A percentile compares a stretch with the other conserved stretches of the same genome.
These are phyloP conservation scores for Gadopsis marmoratus DNA, from an alignment of 2,797 vertebrate genomes.

Conservation along the genomic window DNA sequence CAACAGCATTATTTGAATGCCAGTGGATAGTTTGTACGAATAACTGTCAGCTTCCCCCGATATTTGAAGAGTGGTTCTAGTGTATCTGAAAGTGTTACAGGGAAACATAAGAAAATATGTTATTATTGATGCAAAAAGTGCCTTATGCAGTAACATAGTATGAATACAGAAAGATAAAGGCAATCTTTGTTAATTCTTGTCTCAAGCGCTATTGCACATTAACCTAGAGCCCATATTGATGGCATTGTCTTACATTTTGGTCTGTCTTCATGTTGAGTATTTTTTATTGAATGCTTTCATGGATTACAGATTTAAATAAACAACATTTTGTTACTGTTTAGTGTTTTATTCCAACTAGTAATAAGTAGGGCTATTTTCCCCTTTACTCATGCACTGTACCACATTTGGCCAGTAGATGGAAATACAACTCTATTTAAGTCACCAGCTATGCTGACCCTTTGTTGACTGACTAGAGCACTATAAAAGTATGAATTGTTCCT, in stretches of 20 bases:
- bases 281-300: slow-evolving; percentile 63
- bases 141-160: slow-evolving; percentile 67
- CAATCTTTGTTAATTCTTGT: slow-evolving; percentile 46
- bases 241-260: slow-evolving; percentile 46
- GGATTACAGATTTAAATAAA: slow-evolving; percentile 70
- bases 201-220: slow-evolving; percentile 74
- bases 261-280: slow-evolving; percentile 62
- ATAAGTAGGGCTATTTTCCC: accelerated
- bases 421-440: slow-evolving; percentile 33
- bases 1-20: slow-evolving; percentile 36
- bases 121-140: slow-evolving; percentile 63
- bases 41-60: slow-evolving; percentile 8
- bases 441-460: background rate
- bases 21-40: slow-evolving; percentile 26
- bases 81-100: slow-evolving; percentile 46
- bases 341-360: slow-evolving; percentile 17
- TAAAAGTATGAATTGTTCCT: background rate
- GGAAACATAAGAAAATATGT: slow-evolving; percentile 24
- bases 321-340: slow-evolving; percentile 48
- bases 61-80: slow-evolving; percentile 43
- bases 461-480: background rate
- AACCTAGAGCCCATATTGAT: slow-evolving; percentile 53
- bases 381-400: slow-evolving; percentile 20
- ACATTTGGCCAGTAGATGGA: slow-evolving; percentile 69
- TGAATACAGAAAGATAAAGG: slow-evolving; percentile 22